A percentile compares a stretch with the other conserved stretches of the same genome.
phyloP scores from a whole-genome alignment of 2,113 vertebrate species.

The Hemiscyllium ocellatum region DNA sequence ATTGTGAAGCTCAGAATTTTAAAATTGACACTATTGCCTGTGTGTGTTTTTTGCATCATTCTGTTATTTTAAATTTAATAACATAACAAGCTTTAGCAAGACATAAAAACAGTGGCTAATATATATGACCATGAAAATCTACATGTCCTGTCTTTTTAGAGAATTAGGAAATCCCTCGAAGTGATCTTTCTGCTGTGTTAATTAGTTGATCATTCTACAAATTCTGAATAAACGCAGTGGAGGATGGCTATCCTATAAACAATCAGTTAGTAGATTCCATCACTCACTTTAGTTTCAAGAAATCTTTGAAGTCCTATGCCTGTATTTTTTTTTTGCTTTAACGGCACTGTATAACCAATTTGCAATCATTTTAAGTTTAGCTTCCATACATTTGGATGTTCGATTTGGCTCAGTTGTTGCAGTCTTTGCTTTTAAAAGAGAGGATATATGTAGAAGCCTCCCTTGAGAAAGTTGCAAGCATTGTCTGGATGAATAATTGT shows the following conservation, averaged over 20 bases:
- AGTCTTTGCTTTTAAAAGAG: not conserved
- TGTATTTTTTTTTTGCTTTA: too few relatives aligned
- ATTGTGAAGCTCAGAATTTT: not conserved
- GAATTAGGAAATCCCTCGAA: not conserved
- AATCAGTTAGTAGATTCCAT: not conserved
- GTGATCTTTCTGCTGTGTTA: not conserved
- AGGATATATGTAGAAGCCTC: not conserved
- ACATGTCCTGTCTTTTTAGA: not conserved
- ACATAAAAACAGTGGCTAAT: not conserved
- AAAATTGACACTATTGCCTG: too few relatives aligned
- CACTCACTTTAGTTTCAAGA: not conserved
- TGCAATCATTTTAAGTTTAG: not conserved
- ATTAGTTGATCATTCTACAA: not conserved
- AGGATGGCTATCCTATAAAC: not conserved
- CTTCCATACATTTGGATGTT: not conserved
- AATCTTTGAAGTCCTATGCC: not conserved
- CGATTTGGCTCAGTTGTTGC: not conserved
- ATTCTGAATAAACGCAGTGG: not conserved
- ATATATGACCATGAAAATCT: not conserved
- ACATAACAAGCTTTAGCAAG: not conserved
- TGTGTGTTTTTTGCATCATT: not conserved
- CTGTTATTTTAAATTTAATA: not conserved
- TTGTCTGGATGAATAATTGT: not conserved
- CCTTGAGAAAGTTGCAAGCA: not conserved
- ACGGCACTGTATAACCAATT: not conserved